Base-by-base conservation (phyloP, 2,888 invertebrate genomes). In the Aphodius sticticus region DNA sequence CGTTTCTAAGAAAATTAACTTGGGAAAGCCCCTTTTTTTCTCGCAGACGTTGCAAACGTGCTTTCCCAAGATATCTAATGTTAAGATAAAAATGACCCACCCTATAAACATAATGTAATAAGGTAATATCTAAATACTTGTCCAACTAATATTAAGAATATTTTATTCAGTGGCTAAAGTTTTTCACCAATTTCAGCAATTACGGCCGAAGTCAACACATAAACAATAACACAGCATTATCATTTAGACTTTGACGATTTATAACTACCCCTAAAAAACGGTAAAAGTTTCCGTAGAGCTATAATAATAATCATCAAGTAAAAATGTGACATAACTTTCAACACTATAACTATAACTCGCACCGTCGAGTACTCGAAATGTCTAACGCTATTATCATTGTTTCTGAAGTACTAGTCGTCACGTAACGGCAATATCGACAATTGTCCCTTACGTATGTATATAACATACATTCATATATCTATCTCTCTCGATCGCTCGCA, bases 351-450 rank as follows among this genome's bases (percentile, higher is more conserved):
- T 53, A 53, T 12, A 3, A 53, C 7, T 53, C 53, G 12, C 12
- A 12, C 9, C 1, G 53, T 53, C 53, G 53, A 53, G 53, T 53
- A 53, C 53, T 53, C 53, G 53, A 53, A 53, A 53, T 53, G 53
- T 53, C 53, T 53, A 53, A 53, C 53, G 53, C 53, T 53, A 53
- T 53, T 53, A 53, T 53, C 53, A 53, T 53, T 53, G 53, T 53
- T 53, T 7, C 53, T 53, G 53, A 53, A 53, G 53, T 53, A 53
- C 53, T 53, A 53, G 53, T 53, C 53, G 12, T 9, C 53, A 53
- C 53, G 53, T 53, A 53, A 53, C 53, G 12, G 53, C 53, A 53
- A 53, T 53, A 53, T 53, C 53, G 53, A 53, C 53, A 53, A 53
- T 53, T 12, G 53, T 12, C 53, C 53, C 53, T 53, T 53, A 53